Base-by-base conservation (phyloP, 1,140 invertebrate species). In the Gryon sp. region DNA sequence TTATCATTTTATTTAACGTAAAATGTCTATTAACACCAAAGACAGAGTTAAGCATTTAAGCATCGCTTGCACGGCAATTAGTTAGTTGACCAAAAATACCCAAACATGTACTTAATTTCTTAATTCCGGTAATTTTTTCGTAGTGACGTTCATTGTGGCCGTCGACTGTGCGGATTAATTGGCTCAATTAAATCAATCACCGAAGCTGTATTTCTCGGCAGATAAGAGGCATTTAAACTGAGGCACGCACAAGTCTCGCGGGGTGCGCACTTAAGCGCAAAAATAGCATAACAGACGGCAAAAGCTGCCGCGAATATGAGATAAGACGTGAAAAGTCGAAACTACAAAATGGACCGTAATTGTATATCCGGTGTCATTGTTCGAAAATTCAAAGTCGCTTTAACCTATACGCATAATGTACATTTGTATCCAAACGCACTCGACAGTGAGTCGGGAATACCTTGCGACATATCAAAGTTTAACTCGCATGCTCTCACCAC, bases 261-360 rank as follows among this genome's bases (percentile, higher is more conserved):
- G 43, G 46, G 16, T 53, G 41, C 72, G 62, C 62, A 66, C 50
- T 68, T 46, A 40, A 70, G 59, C 62, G 59, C 45, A 57, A 79
- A 82, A 82, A 70, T 69, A 78, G 76, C 76, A 78, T 76, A 79
- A 79, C 41, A 19, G 62, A 52, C 45, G 55, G 55, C 53, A 57
- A 57, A n/a, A 55, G 68, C 50, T 48, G 15, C 53, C 36, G 28
- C 36, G 48, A 53, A 73, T 65, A 82, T 81, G 73, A 76, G 80
- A 82, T 80, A 79, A 84, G 79, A 70, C 76, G 68, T 52, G 82
- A 70, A 81, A 83, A 81, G 40, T 80, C 65, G 7, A n/a, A n/a
- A n/a, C n/a, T n/a, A n/a, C n/a, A n/a, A n/a, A n/a, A n/a, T n/a
- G n/a, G n/a, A n/a, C n/a, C n/a, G n/a, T n/a, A n/a, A n/a, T n/a